Base-by-base conservation (phyloP, 2,113 vertebrate genomes). In the Leptocoma aspasia region DNA sequence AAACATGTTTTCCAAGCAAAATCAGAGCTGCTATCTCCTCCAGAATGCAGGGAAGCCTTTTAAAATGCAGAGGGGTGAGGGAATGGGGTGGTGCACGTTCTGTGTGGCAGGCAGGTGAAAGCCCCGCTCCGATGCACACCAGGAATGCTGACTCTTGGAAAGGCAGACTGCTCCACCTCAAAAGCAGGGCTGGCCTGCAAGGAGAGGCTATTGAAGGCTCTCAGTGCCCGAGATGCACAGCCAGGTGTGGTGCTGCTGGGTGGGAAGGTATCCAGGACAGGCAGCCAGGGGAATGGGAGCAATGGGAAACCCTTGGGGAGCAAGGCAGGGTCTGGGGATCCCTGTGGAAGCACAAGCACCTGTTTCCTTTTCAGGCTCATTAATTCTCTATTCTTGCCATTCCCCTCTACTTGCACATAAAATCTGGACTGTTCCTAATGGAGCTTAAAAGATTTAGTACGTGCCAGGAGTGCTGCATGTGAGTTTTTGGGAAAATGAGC, bases 101-200 rank as follows among this genome's bases (percentile, higher is more conserved):
- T 47, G 23, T 65, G 9, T 26, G 42, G 73, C 14, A 80, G 1
- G 23, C 86, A 95, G 95, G 93, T 96, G 85, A 70, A 90, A 83
- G 33, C 20, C 22, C 60, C 75, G 82, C 93, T 93, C 31, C 2
- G 3, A 3, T 95, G 95, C 82, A 94, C 86, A 45, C 15, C 17
- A 90, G 96, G 95, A 96, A 96, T 92, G 94, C 72, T 77, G 64
- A 49, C 59, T 75, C 71, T 71, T 61, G 64, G 72, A 88, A 68
- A 81, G 64, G 53, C 90, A 93, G 68, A 24, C 68, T 81, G 79
- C 82, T 78, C 79, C 82, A 81, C 85, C 92, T 71, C 76, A 49
- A 39, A 71, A 54, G 22, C 57, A 78, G 60, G 47, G 71, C 82
- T 77, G 47, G 61, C 50, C 68, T 56, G 68, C 76, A 60, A n/a